Evolutionary conservation across 2,797 vertebrate genomes (phyloP).

Genomic region (Notolepis coatsorum): DNA sequence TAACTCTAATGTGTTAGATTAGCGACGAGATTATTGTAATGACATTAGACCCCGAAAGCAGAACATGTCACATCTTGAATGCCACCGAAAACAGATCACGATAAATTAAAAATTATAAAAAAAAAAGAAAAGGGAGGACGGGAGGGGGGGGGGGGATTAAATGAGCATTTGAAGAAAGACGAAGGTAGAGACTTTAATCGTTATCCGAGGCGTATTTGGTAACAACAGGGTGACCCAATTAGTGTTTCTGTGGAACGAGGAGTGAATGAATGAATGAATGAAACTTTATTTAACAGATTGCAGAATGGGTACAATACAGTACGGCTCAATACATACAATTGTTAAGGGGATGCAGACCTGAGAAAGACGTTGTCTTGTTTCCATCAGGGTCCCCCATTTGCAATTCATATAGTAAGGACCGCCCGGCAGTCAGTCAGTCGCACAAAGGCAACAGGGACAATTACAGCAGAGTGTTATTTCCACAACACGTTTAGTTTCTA

Average conservation of each 20-base stretch:
- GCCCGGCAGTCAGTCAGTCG: not conserved
- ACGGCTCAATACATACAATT: too few species aligned
- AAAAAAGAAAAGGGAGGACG: not conserved
- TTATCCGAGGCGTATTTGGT: slow-evolving; percentile 1
- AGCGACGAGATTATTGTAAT: slow-evolving; percentile 19
- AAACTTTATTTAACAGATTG: too few species aligned
- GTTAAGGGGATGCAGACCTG: too few species aligned
- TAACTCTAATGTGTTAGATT: slow-evolving; percentile 24
- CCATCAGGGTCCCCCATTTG: too few species aligned
- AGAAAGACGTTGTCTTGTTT: too few species aligned
- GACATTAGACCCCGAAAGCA: slow-evolving; percentile 6
- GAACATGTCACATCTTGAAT: not conserved
- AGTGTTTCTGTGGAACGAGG: too few species aligned
- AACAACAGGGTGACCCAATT: not conserved
- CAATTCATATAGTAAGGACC: too few species aligned
- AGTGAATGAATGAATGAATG: too few species aligned
- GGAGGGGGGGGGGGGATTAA: not conserved
- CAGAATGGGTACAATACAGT: too few species aligned
- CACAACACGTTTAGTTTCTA: too few species aligned
- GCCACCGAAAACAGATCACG: not conserved
- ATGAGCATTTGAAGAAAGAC: not conserved
- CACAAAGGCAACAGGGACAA: not conserved
- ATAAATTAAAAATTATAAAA: not conserved
- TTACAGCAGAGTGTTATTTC: too few species aligned
- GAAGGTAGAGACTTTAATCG: not conserved